Conservation (phyloP, 92 coral and sea anemone species). For the Anthopleura xanthogrammica region DNA sequence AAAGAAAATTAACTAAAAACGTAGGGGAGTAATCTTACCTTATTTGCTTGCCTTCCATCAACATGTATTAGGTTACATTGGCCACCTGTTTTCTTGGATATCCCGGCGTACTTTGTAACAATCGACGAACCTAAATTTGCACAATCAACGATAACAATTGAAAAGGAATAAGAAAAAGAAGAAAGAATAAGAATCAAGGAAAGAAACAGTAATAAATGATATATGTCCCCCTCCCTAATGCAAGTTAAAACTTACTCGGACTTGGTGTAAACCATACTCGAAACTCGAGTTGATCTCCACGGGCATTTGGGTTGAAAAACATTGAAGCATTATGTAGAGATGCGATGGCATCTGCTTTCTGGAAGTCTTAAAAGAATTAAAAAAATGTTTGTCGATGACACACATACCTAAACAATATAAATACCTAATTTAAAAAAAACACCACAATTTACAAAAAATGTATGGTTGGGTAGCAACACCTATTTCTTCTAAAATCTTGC, state of each 20-base stretch:
- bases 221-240: too few relatives aligned
- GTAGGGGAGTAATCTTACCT: not conserved
- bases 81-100: not conserved
- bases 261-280: constrained; percentile 9
- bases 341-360: not conserved
- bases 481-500: too few relatives aligned
- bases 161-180: not conserved
- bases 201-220: not conserved
- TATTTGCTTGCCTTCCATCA: not conserved
- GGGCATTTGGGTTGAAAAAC: not conserved
- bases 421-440: too few relatives aligned
- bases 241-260: not conserved
- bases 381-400: not conserved
- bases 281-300: not conserved
- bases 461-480: too few relatives aligned
- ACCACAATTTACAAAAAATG: too few relatives aligned
- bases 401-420: too few relatives aligned
- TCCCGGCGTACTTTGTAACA: not conserved
- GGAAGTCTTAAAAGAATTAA: constrained; percentile 1
- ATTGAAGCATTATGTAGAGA: not conserved
- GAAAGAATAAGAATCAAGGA: not conserved
- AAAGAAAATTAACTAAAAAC: not conserved
- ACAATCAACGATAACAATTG: not conserved
- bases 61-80: not conserved
- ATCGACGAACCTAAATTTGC: not conserved